These are phyloP conservation scores for Onychorhynchus coronatus DNA, from an alignment of 2,113 vertebrate species.

Conservation along the genomic window DNA sequence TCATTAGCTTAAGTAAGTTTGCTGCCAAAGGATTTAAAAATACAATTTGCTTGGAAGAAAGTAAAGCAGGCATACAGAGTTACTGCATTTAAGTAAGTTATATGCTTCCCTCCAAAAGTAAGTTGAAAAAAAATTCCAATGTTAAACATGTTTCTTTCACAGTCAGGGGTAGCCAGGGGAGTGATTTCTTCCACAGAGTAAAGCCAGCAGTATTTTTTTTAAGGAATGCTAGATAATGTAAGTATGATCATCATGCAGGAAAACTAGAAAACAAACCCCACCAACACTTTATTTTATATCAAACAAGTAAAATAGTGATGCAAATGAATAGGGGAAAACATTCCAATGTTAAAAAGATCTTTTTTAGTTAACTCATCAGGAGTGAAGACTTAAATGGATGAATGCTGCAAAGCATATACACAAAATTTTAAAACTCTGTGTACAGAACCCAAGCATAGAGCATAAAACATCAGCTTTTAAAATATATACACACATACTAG, in stretches of 20 bases:
- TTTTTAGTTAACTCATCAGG: neutral
- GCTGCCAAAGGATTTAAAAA: neutral
- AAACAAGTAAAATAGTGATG: neutral
- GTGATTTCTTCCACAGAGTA: neutral
- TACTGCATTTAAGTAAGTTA: neutral
- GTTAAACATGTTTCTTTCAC: neutral
- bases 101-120: neutral
- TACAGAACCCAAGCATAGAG: neutral
- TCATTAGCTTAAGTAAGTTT: neutral
- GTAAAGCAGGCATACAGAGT: neutral
- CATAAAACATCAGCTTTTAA: neutral
- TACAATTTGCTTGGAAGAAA: neutral
- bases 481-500: neutral
- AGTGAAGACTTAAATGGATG: neutral
- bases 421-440: neutral
- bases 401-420: neutral
- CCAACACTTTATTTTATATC: neutral
- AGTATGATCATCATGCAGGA: neutral
- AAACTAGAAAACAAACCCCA: neutral
- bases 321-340: neutral
- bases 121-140: neutral
- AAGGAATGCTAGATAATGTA: neutral
- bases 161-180: neutral
- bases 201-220: neutral
- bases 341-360: neutral